Base-by-base conservation (phyloP, 2,797 vertebrate species). In the Bufotes viridis region DNA sequence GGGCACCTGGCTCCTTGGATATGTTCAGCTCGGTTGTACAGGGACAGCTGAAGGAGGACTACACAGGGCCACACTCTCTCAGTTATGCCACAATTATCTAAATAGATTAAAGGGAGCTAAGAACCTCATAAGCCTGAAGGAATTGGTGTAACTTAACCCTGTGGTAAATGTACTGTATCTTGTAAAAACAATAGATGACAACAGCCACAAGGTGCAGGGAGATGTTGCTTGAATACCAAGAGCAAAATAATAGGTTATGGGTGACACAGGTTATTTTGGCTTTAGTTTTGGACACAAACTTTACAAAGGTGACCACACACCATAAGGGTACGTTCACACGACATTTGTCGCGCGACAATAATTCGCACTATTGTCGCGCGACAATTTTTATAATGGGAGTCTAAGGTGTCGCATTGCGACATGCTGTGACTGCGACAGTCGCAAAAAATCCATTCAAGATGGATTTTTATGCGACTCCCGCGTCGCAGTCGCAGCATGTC, bases 51-150 rank as follows among this genome's bases (percentile, higher is more conserved):
- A 53, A 20, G 20, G 20, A 29, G 34, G 42, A 3, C 51, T 14
- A 69, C n/a, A 11, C 42, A 26, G 34, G 42, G 7, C 51, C 8
- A 67, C n/a, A 22, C 69, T 53, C 65, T 70, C 81, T 58, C 72
- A 76, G 17, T 87, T 83, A 82, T 78, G 29, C 58, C 79, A 63
- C 72, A 88, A 88, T 88, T 72, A 69, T 63, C 80, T 84, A 85
- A 85, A n/a, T 61, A 80, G 82, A 84, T 88, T 84, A 87, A 75
- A 81, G 53, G 22, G 7, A 70, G 29, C 24, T 84, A 55, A 58
- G 34, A 88, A 78, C 81, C 63, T 67, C 49, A 65, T 87, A 83
- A 82, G 49, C 80, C 60, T 57, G 22, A 26, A 70, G 65, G 75
- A 84, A 84, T 88, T 82, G 72, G 74, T 60, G 22, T 55, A 22